Conservation (phyloP, 2,797 vertebrate genomes). For the Meda fulgida region DNA sequence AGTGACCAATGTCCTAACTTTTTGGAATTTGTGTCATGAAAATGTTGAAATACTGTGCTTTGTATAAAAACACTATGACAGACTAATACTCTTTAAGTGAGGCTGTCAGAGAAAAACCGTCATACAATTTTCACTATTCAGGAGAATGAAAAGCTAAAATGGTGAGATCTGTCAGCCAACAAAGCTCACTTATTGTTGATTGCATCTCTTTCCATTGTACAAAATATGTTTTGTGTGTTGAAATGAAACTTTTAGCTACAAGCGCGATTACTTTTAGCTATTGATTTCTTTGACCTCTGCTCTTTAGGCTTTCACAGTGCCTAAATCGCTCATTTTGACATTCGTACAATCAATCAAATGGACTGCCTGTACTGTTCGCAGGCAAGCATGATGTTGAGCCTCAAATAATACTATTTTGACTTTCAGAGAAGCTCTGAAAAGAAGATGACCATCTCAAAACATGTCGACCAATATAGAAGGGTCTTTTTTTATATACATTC, state of each 20-base stretch:
- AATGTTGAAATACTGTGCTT: conserved; percentile 4
- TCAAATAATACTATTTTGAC: not conserved
- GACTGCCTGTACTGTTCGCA: conserved; percentile 40
- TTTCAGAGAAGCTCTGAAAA: not conserved
- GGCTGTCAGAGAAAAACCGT: conserved; percentile 60
- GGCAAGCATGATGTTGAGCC: not conserved
- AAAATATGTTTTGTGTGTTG: conserved; percentile 52
- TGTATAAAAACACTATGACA: not conserved
- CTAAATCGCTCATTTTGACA: conserved; percentile 53
- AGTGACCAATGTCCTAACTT: not conserved
- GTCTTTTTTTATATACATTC: not conserved
- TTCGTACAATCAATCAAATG: conserved; percentile 58
- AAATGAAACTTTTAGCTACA: conserved; percentile 25
- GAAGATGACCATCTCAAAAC: not conserved
- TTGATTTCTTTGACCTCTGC: conserved; percentile 60
- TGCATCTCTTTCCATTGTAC: conserved; percentile 56
- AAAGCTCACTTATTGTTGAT: conserved; percentile 64
- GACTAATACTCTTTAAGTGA: conserved; percentile 68
- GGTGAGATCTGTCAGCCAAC: conserved; percentile 63
- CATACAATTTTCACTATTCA: conserved; percentile 68
- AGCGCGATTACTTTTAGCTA: conserved; percentile 45
- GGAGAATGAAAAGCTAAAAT: conserved; percentile 66
- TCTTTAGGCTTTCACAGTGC: conserved; percentile 49
- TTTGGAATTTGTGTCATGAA: not conserved
- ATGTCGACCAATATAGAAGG: not conserved